phyloP scores from a whole-genome alignment of 2,888 invertebrate genomes.

The Linnaemya vulpina region DNA sequence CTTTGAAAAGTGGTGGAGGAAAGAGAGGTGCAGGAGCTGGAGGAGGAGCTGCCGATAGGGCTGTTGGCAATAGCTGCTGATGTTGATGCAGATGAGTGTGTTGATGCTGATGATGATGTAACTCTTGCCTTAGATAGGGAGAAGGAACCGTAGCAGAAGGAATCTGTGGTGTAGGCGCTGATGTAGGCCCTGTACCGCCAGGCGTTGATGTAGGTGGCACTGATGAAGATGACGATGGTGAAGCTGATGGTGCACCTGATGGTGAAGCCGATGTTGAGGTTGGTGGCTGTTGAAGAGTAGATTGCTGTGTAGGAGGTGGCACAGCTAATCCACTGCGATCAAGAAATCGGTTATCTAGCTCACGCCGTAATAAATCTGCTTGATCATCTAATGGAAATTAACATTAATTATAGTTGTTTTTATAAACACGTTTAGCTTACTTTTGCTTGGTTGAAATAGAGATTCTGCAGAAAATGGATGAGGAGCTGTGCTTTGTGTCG shows the following conservation, averaged over 20 bases:
- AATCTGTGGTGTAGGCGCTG: slow-evolving; percentile 67
- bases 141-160: slow-evolving; percentile 76
- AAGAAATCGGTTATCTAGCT: slow-evolving; percentile 94
- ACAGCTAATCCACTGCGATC: slow-evolving; percentile 90
- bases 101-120: slow-evolving; percentile 97
- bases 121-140: slow-evolving; percentile 90
- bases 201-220: slow-evolving; percentile 85
- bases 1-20: slow-evolving; percentile 91
- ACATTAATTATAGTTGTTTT: background rate
- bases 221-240: slow-evolving; percentile 87
- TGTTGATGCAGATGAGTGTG: slow-evolving; percentile 96
- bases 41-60: slow-evolving; percentile 85
- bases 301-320: slow-evolving; percentile 78
- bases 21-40: slow-evolving; percentile 83
- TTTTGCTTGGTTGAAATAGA: slow-evolving; percentile 92
- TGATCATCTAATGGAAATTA: slow-evolving; percentile 84
- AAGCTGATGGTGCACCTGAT: slow-evolving; percentile 93
- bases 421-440: slow-evolving; percentile 73
- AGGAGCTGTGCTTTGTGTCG: slow-evolving; percentile 85
- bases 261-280: slow-evolving; percentile 94
- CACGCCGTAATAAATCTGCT: slow-evolving; percentile 93
- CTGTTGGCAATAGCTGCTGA: slow-evolving; percentile 88
- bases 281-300: slow-evolving; percentile 86
- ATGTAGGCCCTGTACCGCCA: slow-evolving; percentile 82
- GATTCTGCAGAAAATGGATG: slow-evolving; percentile 95